Conservation (phyloP, 2,113 vertebrate genomes). For the Hyperoodon ampullatus region DNA sequence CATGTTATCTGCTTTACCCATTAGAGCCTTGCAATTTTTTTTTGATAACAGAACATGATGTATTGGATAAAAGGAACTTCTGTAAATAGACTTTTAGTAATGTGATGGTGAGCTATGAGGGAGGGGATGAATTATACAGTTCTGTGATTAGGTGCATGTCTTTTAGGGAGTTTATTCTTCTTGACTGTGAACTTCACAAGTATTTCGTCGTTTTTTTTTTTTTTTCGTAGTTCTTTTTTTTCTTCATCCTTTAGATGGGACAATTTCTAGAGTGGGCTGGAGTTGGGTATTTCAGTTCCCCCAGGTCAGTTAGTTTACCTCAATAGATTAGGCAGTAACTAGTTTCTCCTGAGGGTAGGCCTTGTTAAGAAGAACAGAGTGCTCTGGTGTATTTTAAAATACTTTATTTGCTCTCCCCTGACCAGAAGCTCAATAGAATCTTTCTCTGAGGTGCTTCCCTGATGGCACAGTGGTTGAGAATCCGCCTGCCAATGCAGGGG, state of each 20-base stretch:
- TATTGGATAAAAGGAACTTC: background rate
- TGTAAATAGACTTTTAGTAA: background rate
- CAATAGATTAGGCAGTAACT: background rate
- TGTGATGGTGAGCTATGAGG: background rate
- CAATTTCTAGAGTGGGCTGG: background rate
- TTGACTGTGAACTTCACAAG: background rate
- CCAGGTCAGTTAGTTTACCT: background rate
- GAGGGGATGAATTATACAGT: background rate
- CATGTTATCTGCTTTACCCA: background rate
- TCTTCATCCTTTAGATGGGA: background rate
- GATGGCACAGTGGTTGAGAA: too few species aligned
- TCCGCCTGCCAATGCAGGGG: too few species aligned
- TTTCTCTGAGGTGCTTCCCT: background rate
- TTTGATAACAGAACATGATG: background rate
- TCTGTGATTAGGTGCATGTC: background rate
- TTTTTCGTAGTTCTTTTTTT: background rate
- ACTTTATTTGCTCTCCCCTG: background rate
- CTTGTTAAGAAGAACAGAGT: background rate
- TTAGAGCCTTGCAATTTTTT: background rate
- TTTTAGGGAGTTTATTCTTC: background rate
- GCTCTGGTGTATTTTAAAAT: background rate
- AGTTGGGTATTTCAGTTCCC: background rate
- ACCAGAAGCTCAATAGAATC: background rate
- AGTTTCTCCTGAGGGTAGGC: background rate
- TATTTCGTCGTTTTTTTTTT: background rate